Evolutionary conservation across 2,888 invertebrate genomes (phyloP), one percentile per base, ranked within the genome.

Genomic region (Phortica magna): DNA sequence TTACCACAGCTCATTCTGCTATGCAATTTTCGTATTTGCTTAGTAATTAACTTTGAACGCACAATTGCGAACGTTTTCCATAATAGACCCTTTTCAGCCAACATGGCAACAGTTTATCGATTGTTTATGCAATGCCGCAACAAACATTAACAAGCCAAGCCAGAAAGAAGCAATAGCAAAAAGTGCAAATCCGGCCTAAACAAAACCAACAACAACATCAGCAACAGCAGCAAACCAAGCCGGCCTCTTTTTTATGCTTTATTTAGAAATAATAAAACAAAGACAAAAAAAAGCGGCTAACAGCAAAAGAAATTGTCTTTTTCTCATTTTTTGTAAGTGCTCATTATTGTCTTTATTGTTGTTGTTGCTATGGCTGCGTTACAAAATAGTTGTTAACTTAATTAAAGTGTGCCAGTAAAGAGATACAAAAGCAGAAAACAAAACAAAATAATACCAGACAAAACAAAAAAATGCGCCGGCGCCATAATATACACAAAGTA

Each of bases 341-440:
- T 42, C 43, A 43, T 68, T 78, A 76, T 77, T 82, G 74, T 42
- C 43, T 17, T 68, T 78, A 76, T 77, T 82, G 74, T 78, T 78
- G 78, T 78, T 81, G 77, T 78, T 76, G 76, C 76, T 77, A 75
- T 75, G 79, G 71, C 64, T 72, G 77, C 67, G 31, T 53, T 74
- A 64, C 75, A 74, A 73, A 82, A 82, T 84, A 79, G 81, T 85
- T 85, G 84, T 83, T 85, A 87, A 84, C 82, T 83, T 87, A 85
- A 84, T 87, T 87, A 85, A 82, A 85, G 83, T 79, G 80, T 73
- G 43, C 79, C 74, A 67, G 81, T 74, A 31, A 41, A 41, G 12
- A 65, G 41, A 39, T 12, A n/a, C 59, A 31, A 31, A 31, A 48
- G 48, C 48, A 48, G 14, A 48, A 48, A 2, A 48, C 48, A 48